Conservation (phyloP, 1,140 invertebrate genomes). For the Thalassaphorura encarpata region DNA sequence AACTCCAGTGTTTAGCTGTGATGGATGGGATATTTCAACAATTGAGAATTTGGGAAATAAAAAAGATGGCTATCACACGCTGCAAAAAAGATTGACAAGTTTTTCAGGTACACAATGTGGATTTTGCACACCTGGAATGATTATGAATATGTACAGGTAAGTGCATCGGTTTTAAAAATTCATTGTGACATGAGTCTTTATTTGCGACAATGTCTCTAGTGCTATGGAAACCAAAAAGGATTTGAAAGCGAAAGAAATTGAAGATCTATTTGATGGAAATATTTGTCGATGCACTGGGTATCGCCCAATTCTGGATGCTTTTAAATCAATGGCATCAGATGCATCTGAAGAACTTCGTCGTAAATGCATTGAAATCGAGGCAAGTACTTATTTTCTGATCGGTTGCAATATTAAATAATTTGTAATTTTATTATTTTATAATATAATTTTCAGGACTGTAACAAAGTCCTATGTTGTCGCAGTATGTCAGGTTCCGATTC, state of each 20-base stretch:
- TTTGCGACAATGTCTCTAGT: constrained; percentile 16
- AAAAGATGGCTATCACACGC: constrained; percentile 37
- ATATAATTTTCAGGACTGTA: too few relatives aligned
- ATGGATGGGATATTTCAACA: constrained; percentile 42
- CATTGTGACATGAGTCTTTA: constrained; percentile 33
- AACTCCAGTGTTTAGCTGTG: constrained; percentile 40
- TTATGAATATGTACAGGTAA: constrained; percentile 15
- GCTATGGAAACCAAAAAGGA: constrained; percentile 4
- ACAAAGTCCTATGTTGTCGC: too few relatives aligned
- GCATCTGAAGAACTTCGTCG: constrained; percentile 32
- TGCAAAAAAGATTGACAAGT: constrained; percentile 36
- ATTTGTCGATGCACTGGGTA: constrained; percentile 82
- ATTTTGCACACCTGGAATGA: constrained; percentile 11
- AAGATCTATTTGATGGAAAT: constrained; percentile 66
- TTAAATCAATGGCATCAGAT: constrained; percentile 40
- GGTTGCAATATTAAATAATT: too few relatives aligned
- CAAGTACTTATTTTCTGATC: neutral
- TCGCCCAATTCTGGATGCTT: constrained; percentile 58
- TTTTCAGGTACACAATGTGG: constrained; percentile 38
- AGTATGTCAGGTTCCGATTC: too few relatives aligned
- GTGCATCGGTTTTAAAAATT: constrained; percentile 15
- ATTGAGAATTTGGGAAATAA: constrained; percentile 42
- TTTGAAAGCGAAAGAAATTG: constrained; percentile 54
- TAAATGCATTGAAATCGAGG: constrained; percentile 20
- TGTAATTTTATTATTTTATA: too few relatives aligned